Evolutionary conservation across 2,888 invertebrate genomes (phyloP).

Genomic region (Lasioglossum leucozonium): DNA sequence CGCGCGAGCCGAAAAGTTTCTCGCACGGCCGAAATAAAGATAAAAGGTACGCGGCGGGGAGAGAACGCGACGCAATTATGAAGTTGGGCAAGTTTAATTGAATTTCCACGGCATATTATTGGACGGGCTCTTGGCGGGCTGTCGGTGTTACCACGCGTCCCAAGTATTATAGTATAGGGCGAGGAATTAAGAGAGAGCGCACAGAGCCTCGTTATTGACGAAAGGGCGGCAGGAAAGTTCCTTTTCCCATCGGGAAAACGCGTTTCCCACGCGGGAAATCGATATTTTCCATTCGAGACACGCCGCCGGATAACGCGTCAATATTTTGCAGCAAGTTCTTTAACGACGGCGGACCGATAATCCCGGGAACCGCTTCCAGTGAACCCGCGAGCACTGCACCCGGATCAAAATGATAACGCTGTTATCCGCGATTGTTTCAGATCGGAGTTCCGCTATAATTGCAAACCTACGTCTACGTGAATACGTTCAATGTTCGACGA

Average conservation of each 20-base stretch:
- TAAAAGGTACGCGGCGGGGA: constrained; percentile 19
- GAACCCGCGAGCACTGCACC: neutral
- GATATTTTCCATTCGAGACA: constrained; percentile 16
- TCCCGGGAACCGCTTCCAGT: constrained; percentile 4
- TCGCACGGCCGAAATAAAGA: constrained; percentile 19
- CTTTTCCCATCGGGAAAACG: neutral
- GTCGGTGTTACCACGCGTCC: constrained; percentile 37
- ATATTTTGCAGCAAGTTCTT: constrained; percentile 32
- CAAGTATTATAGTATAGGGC: constrained; percentile 5
- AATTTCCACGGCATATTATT: constrained; percentile 62
- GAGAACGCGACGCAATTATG: constrained; percentile 54
- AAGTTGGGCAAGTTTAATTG: constrained; percentile 69
- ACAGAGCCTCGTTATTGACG: neutral
- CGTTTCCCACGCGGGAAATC: constrained; percentile 9
- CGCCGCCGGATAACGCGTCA: constrained; percentile 17
- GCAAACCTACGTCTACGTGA: neutral
- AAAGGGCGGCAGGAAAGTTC: neutral
- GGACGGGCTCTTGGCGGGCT: constrained; percentile 36
- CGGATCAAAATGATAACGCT: neutral
- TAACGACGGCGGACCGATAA: constrained; percentile 19
- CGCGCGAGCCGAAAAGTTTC: constrained; percentile 27
- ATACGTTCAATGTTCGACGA: neutral
- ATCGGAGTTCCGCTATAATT: constrained; percentile 1
- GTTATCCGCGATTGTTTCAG: constrained; percentile 26
- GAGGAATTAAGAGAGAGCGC: constrained; percentile 32